Conservation (phyloP, 1,140 invertebrate genomes). For the Drosophila takahashii region DNA sequence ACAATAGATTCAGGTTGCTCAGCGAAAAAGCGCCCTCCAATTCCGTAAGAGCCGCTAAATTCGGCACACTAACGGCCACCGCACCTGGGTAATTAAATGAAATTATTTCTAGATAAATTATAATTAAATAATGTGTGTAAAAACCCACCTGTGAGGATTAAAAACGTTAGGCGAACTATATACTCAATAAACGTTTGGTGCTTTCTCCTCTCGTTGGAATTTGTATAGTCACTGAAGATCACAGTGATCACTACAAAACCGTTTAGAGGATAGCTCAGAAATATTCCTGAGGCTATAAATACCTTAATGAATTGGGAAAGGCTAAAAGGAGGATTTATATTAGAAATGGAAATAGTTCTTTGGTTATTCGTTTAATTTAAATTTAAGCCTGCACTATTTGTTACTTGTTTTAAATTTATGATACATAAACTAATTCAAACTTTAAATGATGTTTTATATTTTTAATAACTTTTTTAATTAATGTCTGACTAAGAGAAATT, state of each 20-base stretch:
- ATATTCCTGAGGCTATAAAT: slow-evolving; percentile 55
- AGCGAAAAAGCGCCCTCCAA: slow-evolving; percentile 66
- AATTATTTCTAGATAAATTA: neutral
- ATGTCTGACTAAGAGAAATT: too few relatives aligned
- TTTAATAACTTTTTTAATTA: too few relatives aligned
- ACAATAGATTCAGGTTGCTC: slow-evolving; percentile 62
- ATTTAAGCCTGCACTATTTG: too few relatives aligned
- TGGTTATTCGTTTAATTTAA: too few relatives aligned
- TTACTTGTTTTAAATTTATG: too few relatives aligned
- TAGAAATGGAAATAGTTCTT: too few relatives aligned
- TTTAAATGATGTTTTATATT: too few relatives aligned
- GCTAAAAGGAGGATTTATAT: slow-evolving; percentile 1
- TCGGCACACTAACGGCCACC: slow-evolving; percentile 59
- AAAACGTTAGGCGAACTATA: slow-evolving; percentile 45
- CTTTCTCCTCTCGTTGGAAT: neutral
- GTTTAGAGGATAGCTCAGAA: slow-evolving; percentile 64
- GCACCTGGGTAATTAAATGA: slow-evolving; percentile 15
- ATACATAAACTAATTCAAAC: too few relatives aligned
- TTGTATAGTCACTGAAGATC: slow-evolving; percentile 49
- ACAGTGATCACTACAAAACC: slow-evolving; percentile 65
- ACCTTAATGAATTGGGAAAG: slow-evolving; percentile 59
- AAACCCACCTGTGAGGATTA: slow-evolving; percentile 46
- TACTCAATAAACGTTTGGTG: slow-evolving; percentile 15
- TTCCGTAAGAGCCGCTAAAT: slow-evolving; percentile 64
- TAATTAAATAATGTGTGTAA: neutral